phyloP scores from a whole-genome alignment of 2,797 vertebrate genomes.

The Bradypus variegatus region DNA sequence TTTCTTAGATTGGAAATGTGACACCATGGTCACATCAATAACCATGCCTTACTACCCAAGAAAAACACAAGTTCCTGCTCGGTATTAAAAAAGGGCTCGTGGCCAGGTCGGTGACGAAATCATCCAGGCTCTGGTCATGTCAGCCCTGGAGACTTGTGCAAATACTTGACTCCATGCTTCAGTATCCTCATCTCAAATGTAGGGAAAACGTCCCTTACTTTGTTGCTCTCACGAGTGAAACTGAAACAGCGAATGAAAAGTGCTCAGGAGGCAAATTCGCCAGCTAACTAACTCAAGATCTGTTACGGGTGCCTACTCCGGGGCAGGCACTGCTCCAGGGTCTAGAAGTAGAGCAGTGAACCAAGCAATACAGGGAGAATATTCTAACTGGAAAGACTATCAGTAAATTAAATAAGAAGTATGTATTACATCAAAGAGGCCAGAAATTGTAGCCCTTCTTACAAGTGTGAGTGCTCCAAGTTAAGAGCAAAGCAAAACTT shows the following conservation, averaged over 20 bases:
- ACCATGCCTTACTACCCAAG: background rate
- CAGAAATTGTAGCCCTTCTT: background rate
- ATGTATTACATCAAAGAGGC: background rate
- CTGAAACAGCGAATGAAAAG: background rate
- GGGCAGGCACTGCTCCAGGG: background rate
- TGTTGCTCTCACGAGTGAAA: background rate
- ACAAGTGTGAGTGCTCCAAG: background rate
- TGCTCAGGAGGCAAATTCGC: background rate
- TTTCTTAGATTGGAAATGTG: background rate
- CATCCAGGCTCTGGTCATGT: too few species aligned
- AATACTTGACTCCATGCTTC: background rate
- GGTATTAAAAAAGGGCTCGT: rapidly evolving
- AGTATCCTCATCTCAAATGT: background rate
- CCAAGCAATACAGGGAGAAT: rapidly evolving
- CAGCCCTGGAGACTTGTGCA: background rate
- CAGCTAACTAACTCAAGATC: background rate
- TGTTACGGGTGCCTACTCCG: background rate
- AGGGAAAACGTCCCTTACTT: background rate
- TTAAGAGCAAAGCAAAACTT: background rate
- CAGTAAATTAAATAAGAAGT: background rate
- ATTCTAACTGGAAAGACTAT: background rate
- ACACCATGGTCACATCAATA: background rate
- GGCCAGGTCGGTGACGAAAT: background rate
- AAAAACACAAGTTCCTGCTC: background rate
- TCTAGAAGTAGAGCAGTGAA: background rate